Percentiles rank a stretch among this genome's conserved stretches.
These are phyloP conservation scores for Clamator glandarius DNA, from an alignment of 2,797 vertebrate species.

Conservation along the genomic window DNA sequence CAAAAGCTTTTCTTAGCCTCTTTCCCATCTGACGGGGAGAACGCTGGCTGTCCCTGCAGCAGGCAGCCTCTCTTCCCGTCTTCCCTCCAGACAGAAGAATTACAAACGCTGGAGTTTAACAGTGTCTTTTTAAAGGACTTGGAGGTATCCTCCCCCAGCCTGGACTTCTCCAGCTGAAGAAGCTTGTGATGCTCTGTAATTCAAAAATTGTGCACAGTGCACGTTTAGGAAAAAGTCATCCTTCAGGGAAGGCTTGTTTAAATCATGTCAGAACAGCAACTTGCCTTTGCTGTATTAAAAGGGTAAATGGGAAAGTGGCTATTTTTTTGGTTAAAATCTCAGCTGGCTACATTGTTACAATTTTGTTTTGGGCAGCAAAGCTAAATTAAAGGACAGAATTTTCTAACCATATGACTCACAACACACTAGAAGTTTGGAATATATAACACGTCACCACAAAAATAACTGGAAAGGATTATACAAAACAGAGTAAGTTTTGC, in stretches of 20 bases:
- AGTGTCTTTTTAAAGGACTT: background rate
- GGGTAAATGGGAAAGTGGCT: background rate
- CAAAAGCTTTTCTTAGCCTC: conserved; percentile 49
- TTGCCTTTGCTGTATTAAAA: conserved; percentile 2
- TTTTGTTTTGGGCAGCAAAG: conserved; percentile 29
- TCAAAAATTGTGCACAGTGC: conserved; percentile 14
- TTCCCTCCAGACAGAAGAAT: background rate
- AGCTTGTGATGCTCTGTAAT: conserved; percentile 30
- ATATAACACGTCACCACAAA: conserved; percentile 19
- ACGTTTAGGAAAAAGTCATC: background rate
- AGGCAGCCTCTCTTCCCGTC: background rate
- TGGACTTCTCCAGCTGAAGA: background rate
- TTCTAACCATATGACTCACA: conserved; percentile 26
- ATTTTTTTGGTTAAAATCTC: background rate
- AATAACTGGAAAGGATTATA: conserved; percentile 54
- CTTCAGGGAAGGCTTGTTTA: conserved; percentile 37
- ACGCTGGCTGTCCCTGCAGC: background rate
- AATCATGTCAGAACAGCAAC: conserved; percentile 23
- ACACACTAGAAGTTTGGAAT: background rate
- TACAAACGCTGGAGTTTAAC: background rate
- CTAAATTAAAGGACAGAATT: conserved; percentile 41
- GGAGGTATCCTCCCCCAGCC: background rate
- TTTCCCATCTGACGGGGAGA: background rate
- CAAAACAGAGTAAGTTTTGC: conserved; percentile 21
- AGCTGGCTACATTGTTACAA: background rate